These are phyloP conservation scores for Lucilia cuprina DNA, from an alignment of 1,140 invertebrate genomes.

Conservation along the genomic window DNA sequence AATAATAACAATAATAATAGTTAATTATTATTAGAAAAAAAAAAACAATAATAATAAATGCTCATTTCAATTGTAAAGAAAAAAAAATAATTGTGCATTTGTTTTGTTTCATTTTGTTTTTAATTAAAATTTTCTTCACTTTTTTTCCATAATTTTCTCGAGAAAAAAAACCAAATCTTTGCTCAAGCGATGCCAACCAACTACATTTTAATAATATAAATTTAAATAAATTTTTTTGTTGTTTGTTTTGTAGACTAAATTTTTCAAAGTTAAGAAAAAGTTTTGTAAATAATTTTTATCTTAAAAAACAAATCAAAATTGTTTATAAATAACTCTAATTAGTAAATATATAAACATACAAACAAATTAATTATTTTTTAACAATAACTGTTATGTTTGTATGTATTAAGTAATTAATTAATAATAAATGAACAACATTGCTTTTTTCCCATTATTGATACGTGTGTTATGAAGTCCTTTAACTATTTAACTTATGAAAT, in stretches of 20 bases:
- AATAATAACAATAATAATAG: too few relatives aligned
- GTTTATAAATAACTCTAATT: too few relatives aligned
- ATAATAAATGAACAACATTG: background rate
- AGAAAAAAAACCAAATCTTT: conserved; percentile 18
- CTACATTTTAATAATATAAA: background rate
- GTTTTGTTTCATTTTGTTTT: conserved; percentile 11
- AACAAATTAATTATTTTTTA: too few relatives aligned
- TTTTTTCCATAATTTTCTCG: background rate
- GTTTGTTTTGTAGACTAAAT: background rate
- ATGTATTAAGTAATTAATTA: background rate
- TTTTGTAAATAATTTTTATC: background rate
- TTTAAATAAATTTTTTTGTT: too few relatives aligned
- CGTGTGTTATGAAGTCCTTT: background rate
- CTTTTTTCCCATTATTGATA: background rate
- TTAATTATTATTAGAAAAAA: too few relatives aligned
- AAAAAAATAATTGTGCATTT: background rate
- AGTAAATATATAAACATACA: too few relatives aligned
- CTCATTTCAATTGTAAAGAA: too few relatives aligned
- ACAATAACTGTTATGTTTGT: too few relatives aligned
- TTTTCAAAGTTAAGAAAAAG: background rate
- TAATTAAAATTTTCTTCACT: background rate
- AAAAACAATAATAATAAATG: too few relatives aligned
- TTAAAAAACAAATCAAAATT: background rate
- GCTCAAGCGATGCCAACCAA: conserved; percentile 42
- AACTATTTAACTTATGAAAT: background rate